A percentile compares a stretch with the other conserved stretches of the same genome.
Conservation (phyloP, 2,797 vertebrate genomes). For the Rachycentron canadum region DNA sequence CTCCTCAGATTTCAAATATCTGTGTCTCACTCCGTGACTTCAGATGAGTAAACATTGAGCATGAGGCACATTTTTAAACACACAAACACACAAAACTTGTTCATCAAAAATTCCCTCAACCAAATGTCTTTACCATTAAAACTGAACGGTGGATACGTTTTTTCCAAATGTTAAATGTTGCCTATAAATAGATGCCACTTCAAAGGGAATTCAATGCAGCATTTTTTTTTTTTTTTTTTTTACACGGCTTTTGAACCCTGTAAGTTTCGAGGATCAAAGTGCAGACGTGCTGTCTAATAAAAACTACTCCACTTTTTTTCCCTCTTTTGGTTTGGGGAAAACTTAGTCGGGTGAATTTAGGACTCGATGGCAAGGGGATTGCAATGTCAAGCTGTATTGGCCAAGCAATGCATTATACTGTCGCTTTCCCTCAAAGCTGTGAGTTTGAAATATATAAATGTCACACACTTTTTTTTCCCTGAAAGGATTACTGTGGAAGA, state of each 20-base stretch:
- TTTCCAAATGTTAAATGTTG: conserved; percentile 56
- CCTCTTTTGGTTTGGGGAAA: conserved; percentile 60
- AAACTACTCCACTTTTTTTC: conserved; percentile 52
- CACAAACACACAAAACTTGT: background rate
- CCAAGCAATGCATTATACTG: conserved; percentile 72
- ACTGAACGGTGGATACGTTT: conserved; percentile 2
- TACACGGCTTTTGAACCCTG: conserved; percentile 64
- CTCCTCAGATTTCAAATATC: conserved; percentile 24
- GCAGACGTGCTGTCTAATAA: conserved; percentile 47
- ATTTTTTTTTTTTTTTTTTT: too few relatives aligned
- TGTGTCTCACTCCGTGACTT: background rate
- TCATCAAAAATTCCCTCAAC: background rate
- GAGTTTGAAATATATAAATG: conserved; percentile 78
- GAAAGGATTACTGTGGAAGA: conserved; percentile 73
- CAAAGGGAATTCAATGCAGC: conserved; percentile 55
- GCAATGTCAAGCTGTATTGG: conserved; percentile 74
- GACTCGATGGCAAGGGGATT: conserved; percentile 70
- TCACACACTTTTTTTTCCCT: conserved; percentile 69
- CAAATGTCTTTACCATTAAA: background rate
- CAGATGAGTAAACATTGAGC: background rate
- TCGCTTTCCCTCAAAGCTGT: conserved; percentile 67
- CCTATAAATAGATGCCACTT: conserved; percentile 63
- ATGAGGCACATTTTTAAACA: background rate
- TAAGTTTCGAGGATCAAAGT: conserved; percentile 69
- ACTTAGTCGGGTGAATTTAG: conserved; percentile 68